Percentiles rank a stretch among this genome's conserved stretches.
phyloP scores from a whole-genome alignment of 2,888 invertebrate species.

The Macrostomum cliftonense region DNA sequence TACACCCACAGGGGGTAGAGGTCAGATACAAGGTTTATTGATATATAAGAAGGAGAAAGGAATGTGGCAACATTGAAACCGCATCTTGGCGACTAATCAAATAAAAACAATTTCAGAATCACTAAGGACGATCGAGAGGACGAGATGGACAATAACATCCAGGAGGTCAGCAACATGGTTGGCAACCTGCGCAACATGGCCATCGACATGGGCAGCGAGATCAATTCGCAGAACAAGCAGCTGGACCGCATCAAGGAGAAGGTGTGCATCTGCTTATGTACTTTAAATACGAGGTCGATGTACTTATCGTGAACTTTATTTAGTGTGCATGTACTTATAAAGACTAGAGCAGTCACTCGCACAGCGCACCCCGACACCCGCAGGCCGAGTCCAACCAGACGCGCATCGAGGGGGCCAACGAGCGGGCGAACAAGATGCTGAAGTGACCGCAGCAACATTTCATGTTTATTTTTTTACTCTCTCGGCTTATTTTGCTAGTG shows the following conservation, averaged over 20 bases:
- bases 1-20: too few relatives aligned
- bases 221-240: constrained; percentile 90
- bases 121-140: constrained; percentile 94
- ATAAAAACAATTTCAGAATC: constrained; percentile 48
- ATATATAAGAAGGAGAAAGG: too few relatives aligned
- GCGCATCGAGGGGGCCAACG: constrained; percentile 85
- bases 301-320: too few relatives aligned
- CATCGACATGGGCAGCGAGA: constrained; percentile 93
- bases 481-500: neutral
- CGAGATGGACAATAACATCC: constrained; percentile 98
- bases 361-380: too few relatives aligned
- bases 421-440: constrained; percentile 83
- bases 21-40: too few relatives aligned
- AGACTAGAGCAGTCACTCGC: too few relatives aligned
- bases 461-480: too few relatives aligned
- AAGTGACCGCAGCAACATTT: constrained; percentile 42
- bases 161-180: constrained; percentile 88
- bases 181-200: constrained; percentile 98
- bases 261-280: too few relatives aligned
- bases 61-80: too few relatives aligned
- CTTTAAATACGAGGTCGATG: too few relatives aligned
- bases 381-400: constrained; percentile 58
- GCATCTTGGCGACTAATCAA: too few relatives aligned
- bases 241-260: constrained; percentile 92
- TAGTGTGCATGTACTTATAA: too few relatives aligned